Evolutionary conservation across 2,113 vertebrate species (phyloP), one percentile per base, ranked within the genome.

Genomic region (Choloepus hoffmanni): DNA sequence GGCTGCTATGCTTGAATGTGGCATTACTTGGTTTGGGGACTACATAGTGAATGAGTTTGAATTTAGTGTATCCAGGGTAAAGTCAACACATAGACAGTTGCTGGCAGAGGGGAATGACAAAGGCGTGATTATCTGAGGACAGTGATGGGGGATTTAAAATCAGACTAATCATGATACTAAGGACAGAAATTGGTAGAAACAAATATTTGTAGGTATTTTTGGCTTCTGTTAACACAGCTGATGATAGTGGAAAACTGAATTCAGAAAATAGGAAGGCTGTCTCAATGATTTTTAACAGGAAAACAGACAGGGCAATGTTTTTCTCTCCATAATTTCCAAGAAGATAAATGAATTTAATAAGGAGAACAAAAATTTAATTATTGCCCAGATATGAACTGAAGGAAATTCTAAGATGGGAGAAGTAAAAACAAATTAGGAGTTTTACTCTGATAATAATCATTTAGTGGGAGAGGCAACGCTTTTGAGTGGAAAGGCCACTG

Each of bases 141-240:
- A 94, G 81, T 63, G 81, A 81, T 53, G 93, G 85, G 88, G 72
- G 88, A 90, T 92, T 97, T 88, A 90, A 95, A 95, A 95, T 70
- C 77, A 96, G 77, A 85, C n/a, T 92, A 82, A 96, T 95, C 40
- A 85, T 82, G 62, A 84, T 85, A 90, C 84, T 96, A 90, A 93
- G 94, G 55, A 85, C 73, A 97, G 86, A 95, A 65, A 94, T 24
- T 86, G 72, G n/a, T 74, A 89, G 90, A 83, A 90, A 92, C 16
- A 92, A 94, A 24, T n/a, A 7, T 40, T 28, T 33, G 23, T n/a
- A 53, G 40, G 5, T 82, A 90, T 78, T 97, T 89, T 79, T 90
- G 92, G 21, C 30, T 82, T 65, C 23, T 95, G 68, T 95, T 93
- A 90, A 81, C 40, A 40, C 55, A 92, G 62, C 55, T 58, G 2